These are phyloP conservation scores for Lichenostomus cassidix DNA, from an alignment of 2,113 vertebrate genomes.

Conservation along the genomic window DNA sequence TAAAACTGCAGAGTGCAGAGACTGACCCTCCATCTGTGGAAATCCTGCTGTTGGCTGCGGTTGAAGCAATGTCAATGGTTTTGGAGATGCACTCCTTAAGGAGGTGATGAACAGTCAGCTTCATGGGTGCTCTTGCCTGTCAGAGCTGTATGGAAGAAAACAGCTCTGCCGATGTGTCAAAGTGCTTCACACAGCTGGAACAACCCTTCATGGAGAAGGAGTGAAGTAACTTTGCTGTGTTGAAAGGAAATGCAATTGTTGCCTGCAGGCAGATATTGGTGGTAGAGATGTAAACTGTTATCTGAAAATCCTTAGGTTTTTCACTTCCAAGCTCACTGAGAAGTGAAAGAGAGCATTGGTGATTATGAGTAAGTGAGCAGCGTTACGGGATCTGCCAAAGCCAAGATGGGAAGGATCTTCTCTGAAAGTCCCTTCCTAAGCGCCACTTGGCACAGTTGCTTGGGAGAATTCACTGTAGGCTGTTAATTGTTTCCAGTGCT, in stretches of 20 bases:
- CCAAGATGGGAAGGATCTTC: neutral
- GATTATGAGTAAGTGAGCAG: neutral
- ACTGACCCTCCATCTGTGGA: neutral
- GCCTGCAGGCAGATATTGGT: neutral
- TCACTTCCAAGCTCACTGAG: neutral
- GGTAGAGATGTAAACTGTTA: neutral
- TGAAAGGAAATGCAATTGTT: neutral
- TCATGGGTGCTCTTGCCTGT: neutral
- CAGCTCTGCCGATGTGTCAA: neutral
- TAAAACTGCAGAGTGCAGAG: neutral
- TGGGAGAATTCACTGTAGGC: neutral
- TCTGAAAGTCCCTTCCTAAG: neutral
- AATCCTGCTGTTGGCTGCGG: neutral
- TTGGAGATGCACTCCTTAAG: neutral
- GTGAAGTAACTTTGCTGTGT: neutral
- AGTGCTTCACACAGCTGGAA: neutral
- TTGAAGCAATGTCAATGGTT: fast-evolving
- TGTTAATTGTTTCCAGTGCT: slow-evolving; percentile 15
- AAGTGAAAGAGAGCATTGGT: neutral
- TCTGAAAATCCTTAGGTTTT: neutral
- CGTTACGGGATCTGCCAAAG: neutral
- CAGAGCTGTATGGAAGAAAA: neutral
- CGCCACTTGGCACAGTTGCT: neutral
- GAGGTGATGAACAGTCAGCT: neutral
- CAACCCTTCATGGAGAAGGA: neutral